phyloP scores from a whole-genome alignment of 2,888 invertebrate genomes.

The Rhorus exstirpatorius region DNA sequence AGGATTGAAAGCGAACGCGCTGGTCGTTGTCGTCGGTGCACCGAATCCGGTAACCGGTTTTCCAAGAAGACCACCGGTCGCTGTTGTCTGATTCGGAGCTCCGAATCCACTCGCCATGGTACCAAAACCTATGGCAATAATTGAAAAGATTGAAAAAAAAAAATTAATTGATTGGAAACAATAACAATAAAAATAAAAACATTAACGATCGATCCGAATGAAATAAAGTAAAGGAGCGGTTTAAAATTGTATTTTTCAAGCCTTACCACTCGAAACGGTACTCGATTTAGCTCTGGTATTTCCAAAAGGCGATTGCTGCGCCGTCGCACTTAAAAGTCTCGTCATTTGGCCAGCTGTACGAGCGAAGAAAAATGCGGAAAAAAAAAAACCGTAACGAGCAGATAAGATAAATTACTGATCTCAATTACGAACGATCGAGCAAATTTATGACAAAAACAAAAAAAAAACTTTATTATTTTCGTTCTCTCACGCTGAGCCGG shows the following conservation, averaged over 20 bases:
- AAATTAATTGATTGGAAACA: no score
- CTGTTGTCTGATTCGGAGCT: conserved; percentile 87
- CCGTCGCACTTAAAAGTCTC: conserved; percentile 87
- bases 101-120: conserved; percentile 87
- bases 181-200: no score
- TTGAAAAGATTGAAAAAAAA: no score
- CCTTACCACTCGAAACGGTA: conserved; percentile 85
- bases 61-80: conserved; percentile 89
- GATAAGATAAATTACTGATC: neutral
- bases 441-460: no score
- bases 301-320: conserved; percentile 86
- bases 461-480: no score
- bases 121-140: conserved; percentile 86
- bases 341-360: conserved; percentile 77
- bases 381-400: no score
- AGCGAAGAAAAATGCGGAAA: no score
- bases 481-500: conserved; percentile 86
- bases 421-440: neutral
- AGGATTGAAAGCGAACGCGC: conserved; percentile 85
- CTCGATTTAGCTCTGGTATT: conserved; percentile 82
- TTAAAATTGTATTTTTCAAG: neutral
- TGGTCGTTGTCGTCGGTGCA: conserved; percentile 85
- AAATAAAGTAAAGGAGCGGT: no score
- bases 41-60: conserved; percentile 89
- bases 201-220: no score